Conservation (phyloP, 2,113 vertebrate genomes). For the Dicaeum eximium region DNA sequence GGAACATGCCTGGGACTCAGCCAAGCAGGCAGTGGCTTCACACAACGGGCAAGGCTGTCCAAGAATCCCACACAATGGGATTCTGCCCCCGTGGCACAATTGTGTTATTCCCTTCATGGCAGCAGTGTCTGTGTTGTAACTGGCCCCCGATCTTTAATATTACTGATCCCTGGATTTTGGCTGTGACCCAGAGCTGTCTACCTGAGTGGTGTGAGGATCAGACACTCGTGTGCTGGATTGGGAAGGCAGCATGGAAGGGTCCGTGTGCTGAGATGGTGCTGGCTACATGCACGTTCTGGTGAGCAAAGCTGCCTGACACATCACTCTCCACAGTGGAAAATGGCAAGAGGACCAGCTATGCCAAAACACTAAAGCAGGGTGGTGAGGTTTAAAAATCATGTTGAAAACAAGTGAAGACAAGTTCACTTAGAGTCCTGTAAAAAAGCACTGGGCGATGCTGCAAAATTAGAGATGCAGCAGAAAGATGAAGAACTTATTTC, state of each 20-base stretch:
- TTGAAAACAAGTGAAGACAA: background rate
- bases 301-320: background rate
- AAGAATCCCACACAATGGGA: too few species aligned
- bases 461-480: background rate
- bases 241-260: background rate
- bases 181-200: background rate
- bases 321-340: background rate
- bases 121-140: background rate
- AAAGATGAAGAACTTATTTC: background rate
- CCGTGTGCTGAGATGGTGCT: background rate
- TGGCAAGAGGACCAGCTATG: background rate
- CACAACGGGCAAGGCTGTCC: background rate
- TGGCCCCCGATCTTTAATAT: background rate
- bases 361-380: background rate
- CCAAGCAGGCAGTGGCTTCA: background rate
- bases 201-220: background rate
- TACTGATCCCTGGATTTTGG: background rate
- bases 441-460: background rate
- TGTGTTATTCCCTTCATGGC: background rate
- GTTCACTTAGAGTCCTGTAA: background rate
- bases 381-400: background rate
- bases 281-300: rapidly evolving
- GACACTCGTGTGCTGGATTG: rapidly evolving
- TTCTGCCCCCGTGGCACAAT: rapidly evolving
- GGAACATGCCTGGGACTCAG: background rate